Evolutionary conservation across 2,888 invertebrate species (phyloP).

Genomic region (Bembecia ichneumoniformis): DNA sequence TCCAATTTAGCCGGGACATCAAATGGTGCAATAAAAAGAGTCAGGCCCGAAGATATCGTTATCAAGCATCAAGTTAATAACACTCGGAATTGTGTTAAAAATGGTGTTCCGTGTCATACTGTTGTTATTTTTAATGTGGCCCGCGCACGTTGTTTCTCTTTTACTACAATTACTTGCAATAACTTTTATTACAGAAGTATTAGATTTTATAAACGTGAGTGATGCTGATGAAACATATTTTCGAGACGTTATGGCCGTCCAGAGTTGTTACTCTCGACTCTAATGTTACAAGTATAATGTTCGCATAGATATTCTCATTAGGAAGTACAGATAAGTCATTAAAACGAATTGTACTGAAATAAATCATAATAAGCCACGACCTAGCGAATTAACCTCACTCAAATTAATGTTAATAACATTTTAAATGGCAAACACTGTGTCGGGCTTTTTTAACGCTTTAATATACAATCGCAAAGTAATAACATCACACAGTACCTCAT

Average conservation of each 20-base stretch:
- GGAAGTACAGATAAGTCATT: background rate
- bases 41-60: conserved; percentile 29
- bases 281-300: no score
- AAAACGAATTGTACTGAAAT: background rate
- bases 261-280: no score
- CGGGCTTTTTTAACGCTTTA: conserved; percentile 13
- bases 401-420: conserved; percentile 23
- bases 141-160: conserved; percentile 1
- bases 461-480: conserved; percentile 26
- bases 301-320: background rate
- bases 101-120: conserved; percentile 19
- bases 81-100: conserved; percentile 23
- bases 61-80: conserved; percentile 39
- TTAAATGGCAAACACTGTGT: conserved; percentile 21
- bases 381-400: conserved; percentile 24
- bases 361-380: conserved; percentile 11
- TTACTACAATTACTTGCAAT: background rate
- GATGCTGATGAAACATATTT: background rate
- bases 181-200: background rate
- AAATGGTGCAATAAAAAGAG: conserved; percentile 41
- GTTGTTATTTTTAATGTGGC: conserved; percentile 20
- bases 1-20: conserved; percentile 54
- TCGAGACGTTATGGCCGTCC: background rate
- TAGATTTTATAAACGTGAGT: background rate
- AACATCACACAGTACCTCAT: conserved; percentile 24